Evolutionary conservation across 2,797 vertebrate genomes (phyloP), one percentile per base, ranked within the genome.

Genomic region (Momotus momota): DNA sequence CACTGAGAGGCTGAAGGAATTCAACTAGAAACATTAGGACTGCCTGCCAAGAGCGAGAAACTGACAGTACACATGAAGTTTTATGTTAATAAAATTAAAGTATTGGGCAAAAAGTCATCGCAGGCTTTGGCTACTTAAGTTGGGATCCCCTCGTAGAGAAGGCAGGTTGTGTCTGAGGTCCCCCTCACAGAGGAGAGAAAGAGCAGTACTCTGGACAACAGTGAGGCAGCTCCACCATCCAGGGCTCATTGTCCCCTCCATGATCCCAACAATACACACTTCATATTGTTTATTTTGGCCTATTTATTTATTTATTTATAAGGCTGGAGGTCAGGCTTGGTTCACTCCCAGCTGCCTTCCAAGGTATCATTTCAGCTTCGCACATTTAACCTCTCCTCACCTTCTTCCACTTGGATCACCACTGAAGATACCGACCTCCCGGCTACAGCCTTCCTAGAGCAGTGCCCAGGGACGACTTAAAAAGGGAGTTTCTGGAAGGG

Each of bases 81-180:
- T 48, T 27, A 9, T 6, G 27, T 33, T 66, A 58, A 62, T n/a
- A 12, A 38, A 40, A 31, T 10, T 77, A 51, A 85, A 54, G 5
- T 6, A 31, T 0, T 43, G 33, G 15, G 35, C 29, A 6, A 48
- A 58, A 65, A 46, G 33, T 21, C 23, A 62, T 10, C 43, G 31
- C 0, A 0, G 19, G 35, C 41, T 41, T 2, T 11, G 54, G 26
- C 20, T 65, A 9, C 43, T 27, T 26, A 35, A 54, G 16, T 5
- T 25, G 72, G 29, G 38, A 40, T 2, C 4, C 9, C 61, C 73
- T 4, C 15, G 45, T 9, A 38, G 20, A 66, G 45, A 45, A 12
- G 25, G 40, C 20, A 48, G 29, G 13, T 18, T 51, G 67, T 27
- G 43, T n/a, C 61, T 78, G 40, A 4, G 38, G 41, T 7, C 35